A percentile compares a stretch with the other conserved stretches of the same genome.
Evolutionary conservation across 2,113 vertebrate genomes (phyloP).

Genomic region (Nothocercus julius): DNA sequence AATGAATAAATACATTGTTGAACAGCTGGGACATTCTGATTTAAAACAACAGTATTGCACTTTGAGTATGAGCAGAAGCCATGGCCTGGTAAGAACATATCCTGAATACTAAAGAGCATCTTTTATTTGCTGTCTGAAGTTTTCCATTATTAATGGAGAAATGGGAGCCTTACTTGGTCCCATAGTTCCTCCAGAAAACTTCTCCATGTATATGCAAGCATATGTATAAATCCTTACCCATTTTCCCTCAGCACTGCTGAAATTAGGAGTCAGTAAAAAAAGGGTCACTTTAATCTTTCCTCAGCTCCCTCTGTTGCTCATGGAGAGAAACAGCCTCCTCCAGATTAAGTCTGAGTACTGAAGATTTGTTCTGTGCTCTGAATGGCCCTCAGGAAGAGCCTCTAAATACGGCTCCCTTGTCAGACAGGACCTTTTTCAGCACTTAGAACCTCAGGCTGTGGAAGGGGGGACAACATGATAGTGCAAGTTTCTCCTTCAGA

Average conservation of each 20-base stretch:
- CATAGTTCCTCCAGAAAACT: background rate
- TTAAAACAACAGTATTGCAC: background rate
- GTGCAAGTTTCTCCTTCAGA: fast-evolving
- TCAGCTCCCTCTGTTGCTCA: background rate
- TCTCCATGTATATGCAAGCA: background rate
- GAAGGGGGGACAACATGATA: background rate
- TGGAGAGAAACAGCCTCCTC: background rate
- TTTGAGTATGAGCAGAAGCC: background rate
- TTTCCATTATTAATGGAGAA: background rate
- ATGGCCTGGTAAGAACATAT: background rate
- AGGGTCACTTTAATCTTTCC: background rate
- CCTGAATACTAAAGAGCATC: background rate
- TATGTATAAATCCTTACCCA: background rate
- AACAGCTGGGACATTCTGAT: background rate
- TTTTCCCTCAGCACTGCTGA: background rate
- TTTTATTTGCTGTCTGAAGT: background rate
- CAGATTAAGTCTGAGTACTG: no score
- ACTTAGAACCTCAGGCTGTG: background rate
- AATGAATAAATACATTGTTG: no score
- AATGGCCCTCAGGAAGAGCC: background rate
- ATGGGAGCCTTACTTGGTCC: background rate
- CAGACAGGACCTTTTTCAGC: fast-evolving
- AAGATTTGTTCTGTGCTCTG: background rate
- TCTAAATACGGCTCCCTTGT: background rate
- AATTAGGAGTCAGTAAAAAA: background rate